Percentiles rank a stretch among this genome's conserved stretches.
phyloP scores from a whole-genome alignment of 2,888 invertebrate genomes.

The Acronicta leporina region DNA sequence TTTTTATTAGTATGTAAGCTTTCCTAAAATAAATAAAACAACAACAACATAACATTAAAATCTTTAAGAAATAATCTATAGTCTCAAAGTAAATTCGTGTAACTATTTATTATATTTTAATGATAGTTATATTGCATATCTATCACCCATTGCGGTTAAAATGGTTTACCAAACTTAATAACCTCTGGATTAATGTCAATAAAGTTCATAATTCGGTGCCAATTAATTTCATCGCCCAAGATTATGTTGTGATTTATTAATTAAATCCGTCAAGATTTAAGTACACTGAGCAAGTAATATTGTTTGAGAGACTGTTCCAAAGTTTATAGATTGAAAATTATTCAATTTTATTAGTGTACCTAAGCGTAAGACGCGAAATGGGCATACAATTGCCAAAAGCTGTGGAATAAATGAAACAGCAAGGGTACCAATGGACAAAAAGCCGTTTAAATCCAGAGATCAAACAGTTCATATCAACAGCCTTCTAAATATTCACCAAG shows the following conservation, averaged over 20 bases:
- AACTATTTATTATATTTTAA: constrained; percentile 9
- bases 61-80: no score
- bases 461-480: no score
- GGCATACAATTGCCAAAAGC: neutral
- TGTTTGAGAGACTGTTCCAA: constrained; percentile 26
- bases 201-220: constrained; percentile 61
- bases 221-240: constrained; percentile 61
- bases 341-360: constrained; percentile 18
- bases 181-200: constrained; percentile 59
- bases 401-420: no score
- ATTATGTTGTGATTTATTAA: constrained; percentile 61
- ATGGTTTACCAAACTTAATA: constrained; percentile 54
- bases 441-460: no score
- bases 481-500: no score
- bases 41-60: no score
- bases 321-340: constrained; percentile 25
- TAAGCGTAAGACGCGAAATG: neutral
- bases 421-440: no score
- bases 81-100: neutral
- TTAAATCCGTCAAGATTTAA: constrained; percentile 55
- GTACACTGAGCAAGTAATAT: constrained; percentile 36
- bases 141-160: constrained; percentile 40
- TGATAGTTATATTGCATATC: constrained; percentile 14
- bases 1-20: no score
- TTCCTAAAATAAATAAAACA: no score